Evolutionary conservation across 2,113 vertebrate species (phyloP).

Genomic region (Sebastes fasciatus): DNA sequence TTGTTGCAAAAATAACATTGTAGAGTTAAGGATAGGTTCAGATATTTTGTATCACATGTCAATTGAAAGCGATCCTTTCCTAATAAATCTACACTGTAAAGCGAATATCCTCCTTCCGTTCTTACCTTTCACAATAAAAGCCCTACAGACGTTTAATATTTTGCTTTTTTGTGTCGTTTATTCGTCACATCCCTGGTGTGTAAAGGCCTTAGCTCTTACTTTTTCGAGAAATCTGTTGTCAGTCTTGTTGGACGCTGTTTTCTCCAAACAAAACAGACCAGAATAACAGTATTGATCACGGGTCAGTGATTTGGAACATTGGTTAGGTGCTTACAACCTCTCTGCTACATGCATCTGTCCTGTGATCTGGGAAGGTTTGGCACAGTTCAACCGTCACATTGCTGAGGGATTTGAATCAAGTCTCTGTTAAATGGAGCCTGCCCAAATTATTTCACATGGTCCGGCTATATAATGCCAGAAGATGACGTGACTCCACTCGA

Average conservation of each 20-base stretch:
- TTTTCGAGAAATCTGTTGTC: not conserved
- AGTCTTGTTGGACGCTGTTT: not conserved
- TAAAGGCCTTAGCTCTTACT: not conserved
- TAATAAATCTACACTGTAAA: no score
- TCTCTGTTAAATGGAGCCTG: slow-evolving; percentile 20
- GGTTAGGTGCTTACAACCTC: not conserved
- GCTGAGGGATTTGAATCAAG: slow-evolving; percentile 22
- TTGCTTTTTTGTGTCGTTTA: no score
- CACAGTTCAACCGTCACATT: slow-evolving; percentile 37
- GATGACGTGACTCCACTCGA: no score
- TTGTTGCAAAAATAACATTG: not conserved
- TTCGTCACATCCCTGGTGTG: no score
- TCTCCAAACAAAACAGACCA: not conserved
- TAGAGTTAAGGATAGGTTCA: not conserved
- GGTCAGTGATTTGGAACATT: not conserved
- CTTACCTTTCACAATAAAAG: no score
- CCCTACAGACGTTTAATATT: no score
- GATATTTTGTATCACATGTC: not conserved
- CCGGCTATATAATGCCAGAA: slow-evolving; percentile 3
- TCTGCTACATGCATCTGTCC: not conserved
- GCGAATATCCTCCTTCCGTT: no score
- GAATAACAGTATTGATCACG: slow-evolving; percentile 14
- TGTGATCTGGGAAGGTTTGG: not conserved
- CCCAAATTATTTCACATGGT: slow-evolving; percentile 37
- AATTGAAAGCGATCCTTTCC: not conserved